phyloP scores from a whole-genome alignment of 2,888 invertebrate species.

The Drosophila barbarae region DNA sequence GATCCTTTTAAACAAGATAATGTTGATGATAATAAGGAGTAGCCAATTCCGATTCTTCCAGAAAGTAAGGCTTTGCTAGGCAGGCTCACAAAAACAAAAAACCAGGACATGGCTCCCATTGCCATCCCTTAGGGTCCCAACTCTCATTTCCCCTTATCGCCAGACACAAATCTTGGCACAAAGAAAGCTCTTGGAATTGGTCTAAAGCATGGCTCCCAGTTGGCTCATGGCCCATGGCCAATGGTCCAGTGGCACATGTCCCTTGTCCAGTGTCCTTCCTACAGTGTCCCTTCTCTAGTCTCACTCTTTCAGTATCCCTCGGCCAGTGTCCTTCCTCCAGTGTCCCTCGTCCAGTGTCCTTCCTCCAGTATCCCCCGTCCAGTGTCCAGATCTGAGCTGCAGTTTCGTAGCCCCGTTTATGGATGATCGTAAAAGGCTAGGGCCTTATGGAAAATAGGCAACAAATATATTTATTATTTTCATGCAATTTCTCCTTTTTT shows the following conservation, averaged over 20 bases:
- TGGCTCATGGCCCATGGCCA: slow-evolving; percentile 11
- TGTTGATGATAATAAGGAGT: background rate
- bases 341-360: background rate
- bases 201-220: slow-evolving; percentile 41
- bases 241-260: background rate
- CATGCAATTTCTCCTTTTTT: slow-evolving; percentile 55
- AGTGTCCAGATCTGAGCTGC: slow-evolving; percentile 2
- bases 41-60: slow-evolving; percentile 9
- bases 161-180: slow-evolving; percentile 41
- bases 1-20: slow-evolving; percentile 1
- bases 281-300: background rate
- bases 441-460: slow-evolving; percentile 47
- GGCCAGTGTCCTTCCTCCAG: background rate
- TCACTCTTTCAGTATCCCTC: too few relatives aligned
- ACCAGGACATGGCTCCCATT: background rate
- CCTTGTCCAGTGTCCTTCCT: background rate
- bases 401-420: slow-evolving; percentile 38
- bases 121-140: slow-evolving; percentile 5
- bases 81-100: background rate
- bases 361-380: background rate
- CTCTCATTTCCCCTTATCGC: slow-evolving; percentile 42
- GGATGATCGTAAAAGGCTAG: slow-evolving; percentile 54
- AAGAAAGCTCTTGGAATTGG: slow-evolving; percentile 14
- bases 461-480: slow-evolving; percentile 59
- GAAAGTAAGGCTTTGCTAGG: background rate